Conservation (phyloP, 30 jellyfish, hydroid and myxozoan genomes). For the Chrysaora quinquecirrha region DNA sequence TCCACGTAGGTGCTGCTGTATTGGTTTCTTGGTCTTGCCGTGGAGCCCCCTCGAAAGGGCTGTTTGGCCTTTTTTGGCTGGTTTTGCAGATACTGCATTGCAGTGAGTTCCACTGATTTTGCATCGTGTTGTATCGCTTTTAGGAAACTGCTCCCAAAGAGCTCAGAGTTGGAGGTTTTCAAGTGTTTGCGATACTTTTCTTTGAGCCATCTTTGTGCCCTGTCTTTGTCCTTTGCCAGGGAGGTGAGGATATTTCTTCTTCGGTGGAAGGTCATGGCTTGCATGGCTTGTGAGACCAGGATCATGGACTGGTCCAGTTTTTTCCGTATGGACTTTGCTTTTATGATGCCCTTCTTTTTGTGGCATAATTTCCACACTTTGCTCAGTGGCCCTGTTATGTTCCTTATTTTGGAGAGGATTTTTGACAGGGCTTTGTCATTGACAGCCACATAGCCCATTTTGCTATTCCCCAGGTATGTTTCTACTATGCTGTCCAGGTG, state of each 20-base stretch:
- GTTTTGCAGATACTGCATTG: not conserved
- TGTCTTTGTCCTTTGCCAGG: not conserved
- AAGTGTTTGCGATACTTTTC: not conserved
- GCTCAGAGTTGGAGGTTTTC: not conserved
- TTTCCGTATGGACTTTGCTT: too few relatives aligned
- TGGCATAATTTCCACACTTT: too few relatives aligned
- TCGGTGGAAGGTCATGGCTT: not conserved
- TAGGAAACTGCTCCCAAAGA: not conserved
- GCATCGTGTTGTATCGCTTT: conserved; percentile 16
- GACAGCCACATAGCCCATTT: not conserved
- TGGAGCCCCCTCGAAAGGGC: conserved; percentile 30
- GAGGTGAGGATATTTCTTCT: not conserved
- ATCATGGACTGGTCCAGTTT: not conserved
- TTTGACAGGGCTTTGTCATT: not conserved
- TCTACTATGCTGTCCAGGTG: not conserved
- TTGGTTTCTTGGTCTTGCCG: not conserved
- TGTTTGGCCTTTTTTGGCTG: not conserved
- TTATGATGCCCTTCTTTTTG: too few relatives aligned
- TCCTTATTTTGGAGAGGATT: not conserved
- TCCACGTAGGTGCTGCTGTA: not conserved
- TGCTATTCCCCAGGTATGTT: not conserved
- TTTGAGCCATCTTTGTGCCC: not conserved
- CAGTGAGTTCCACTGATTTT: not conserved
- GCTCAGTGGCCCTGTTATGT: too few relatives aligned
- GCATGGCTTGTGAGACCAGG: not conserved